Conservation (phyloP, 2,113 vertebrate species). For the Pyrgilauda ruficollis region DNA sequence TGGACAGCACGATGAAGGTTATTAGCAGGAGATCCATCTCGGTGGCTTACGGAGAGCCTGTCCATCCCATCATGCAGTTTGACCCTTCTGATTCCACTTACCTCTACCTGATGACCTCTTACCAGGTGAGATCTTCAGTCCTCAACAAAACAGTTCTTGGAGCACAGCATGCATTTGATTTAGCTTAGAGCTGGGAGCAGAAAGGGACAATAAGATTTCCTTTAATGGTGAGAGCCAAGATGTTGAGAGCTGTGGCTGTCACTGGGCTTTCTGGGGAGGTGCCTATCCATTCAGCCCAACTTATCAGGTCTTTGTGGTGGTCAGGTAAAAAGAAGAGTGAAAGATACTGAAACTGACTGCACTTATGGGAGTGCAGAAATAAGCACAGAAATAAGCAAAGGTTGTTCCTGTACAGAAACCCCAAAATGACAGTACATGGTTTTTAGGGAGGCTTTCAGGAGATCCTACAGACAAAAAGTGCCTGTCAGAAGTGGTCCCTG, state of each 20-base stretch:
- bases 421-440: not conserved
- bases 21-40: constrained; percentile 81
- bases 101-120: constrained; percentile 94
- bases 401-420: not conserved
- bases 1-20: constrained; percentile 80
- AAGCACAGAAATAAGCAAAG: not conserved
- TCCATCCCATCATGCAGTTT: constrained; percentile 95
- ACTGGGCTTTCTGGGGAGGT: not conserved
- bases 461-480: not conserved
- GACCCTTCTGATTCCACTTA: constrained; percentile 88
- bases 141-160: not conserved
- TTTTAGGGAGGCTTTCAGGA: not conserved
- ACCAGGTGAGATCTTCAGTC: constrained; percentile 81
- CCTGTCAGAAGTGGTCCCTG: not conserved
- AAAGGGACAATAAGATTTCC: not conserved
- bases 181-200: not conserved
- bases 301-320: not conserved
- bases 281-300: not conserved
- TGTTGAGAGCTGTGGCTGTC: not conserved
- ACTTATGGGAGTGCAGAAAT: not conserved
- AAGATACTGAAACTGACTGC: accelerated
- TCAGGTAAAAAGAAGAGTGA: not conserved
- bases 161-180: accelerated
- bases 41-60: constrained; percentile 83
- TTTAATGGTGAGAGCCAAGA: not conserved